Percentiles rank a stretch among this genome's conserved stretches.
Evolutionary conservation across 2,113 vertebrate species (phyloP).

Genomic region (Mormyrus iriodes): DNA sequence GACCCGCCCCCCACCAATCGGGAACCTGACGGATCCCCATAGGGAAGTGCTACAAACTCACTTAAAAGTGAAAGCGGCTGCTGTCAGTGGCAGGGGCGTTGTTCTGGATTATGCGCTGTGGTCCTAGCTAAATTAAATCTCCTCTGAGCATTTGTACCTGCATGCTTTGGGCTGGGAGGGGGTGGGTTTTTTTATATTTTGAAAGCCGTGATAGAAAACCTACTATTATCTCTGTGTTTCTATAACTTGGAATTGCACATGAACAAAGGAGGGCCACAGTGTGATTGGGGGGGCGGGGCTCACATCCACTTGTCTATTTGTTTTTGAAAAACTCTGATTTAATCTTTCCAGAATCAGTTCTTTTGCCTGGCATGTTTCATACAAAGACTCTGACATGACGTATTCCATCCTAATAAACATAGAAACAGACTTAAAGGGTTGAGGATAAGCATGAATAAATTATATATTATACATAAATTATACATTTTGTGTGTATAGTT

Average conservation of each 20-base stretch:
- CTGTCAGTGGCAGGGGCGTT: neutral
- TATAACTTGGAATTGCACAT: neutral
- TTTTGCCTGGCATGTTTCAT: too few relatives aligned
- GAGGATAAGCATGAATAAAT: neutral
- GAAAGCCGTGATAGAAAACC: neutral
- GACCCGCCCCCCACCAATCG: neutral
- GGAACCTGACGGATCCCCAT: neutral
- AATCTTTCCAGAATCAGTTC: neutral
- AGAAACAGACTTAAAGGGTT: neutral
- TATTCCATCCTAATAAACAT: neutral
- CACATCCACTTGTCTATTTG: neutral
- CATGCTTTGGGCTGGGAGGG: neutral
- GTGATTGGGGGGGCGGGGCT: neutral
- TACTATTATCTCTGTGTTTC: neutral
- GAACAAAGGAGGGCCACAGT: neutral
- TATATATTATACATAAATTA: neutral
- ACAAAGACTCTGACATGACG: neutral
- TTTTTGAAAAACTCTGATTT: neutral
- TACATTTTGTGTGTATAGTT: neutral
- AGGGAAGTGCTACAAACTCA: neutral
- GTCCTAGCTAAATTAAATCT: neutral
- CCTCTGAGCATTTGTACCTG: too few relatives aligned
- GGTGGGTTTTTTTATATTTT: neutral
- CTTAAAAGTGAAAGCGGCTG: neutral
- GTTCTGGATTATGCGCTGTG: neutral